These are phyloP conservation scores for Salvelinus alpinus DNA, from an alignment of 2,113 vertebrate genomes.

Conservation along the genomic window DNA sequence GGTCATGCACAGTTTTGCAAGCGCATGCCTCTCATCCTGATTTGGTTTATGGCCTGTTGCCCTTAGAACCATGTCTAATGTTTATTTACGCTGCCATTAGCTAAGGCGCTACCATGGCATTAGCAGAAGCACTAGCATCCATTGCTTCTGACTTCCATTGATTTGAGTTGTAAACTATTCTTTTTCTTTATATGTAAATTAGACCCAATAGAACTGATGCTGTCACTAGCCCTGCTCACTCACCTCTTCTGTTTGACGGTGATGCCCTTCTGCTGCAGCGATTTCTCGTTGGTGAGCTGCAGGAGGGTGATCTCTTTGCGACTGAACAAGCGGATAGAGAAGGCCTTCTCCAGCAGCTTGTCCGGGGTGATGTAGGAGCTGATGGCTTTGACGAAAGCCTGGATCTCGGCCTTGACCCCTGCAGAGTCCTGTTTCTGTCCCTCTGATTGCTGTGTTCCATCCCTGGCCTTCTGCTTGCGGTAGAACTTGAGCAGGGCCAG, in stretches of 20 bases:
- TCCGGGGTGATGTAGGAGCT: slow-evolving; percentile 81
- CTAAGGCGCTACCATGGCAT: too few species aligned
- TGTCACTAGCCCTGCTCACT: not conserved
- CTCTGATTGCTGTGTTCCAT: slow-evolving; percentile 21
- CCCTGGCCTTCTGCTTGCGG: slow-evolving; percentile 77
- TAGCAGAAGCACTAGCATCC: too few species aligned
- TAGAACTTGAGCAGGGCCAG: slow-evolving; percentile 93
- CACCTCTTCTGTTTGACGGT: slow-evolving; percentile 95
- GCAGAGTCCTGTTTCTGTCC: slow-evolving; percentile 71
- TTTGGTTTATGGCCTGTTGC: too few species aligned
- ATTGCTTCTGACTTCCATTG: too few species aligned
- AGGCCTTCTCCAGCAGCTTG: slow-evolving; percentile 92
- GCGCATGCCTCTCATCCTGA: too few species aligned
- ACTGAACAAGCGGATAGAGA: slow-evolving; percentile 92
- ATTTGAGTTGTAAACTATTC: not conserved
- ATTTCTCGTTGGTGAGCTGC: slow-evolving; percentile 94
- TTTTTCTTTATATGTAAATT: too few species aligned
- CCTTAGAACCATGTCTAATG: too few species aligned
- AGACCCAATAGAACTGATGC: too few species aligned
- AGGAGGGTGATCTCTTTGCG: slow-evolving; percentile 94
- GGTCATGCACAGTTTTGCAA: too few species aligned
- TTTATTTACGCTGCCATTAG: too few species aligned
- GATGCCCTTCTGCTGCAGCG: slow-evolving; percentile 93
- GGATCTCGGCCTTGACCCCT: slow-evolving; percentile 76
- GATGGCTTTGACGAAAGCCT: slow-evolving; percentile 82